Base-by-base conservation (phyloP, 1,140 invertebrate species). In the Trichonephila clavata region DNA sequence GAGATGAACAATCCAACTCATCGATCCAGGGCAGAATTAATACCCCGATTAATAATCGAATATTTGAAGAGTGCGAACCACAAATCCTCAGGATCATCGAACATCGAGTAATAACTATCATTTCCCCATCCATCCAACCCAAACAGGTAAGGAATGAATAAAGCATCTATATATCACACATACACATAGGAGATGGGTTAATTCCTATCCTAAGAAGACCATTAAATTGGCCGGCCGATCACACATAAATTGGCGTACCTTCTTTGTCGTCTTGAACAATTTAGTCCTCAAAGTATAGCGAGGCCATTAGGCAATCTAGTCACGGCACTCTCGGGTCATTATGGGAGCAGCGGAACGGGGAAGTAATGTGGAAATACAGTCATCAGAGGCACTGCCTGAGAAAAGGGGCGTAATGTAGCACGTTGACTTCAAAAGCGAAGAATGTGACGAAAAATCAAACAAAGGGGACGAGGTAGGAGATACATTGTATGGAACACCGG, bases 261-360 rank as follows among this genome's bases (percentile, higher is more conserved):
- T 50, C 83, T 84, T 60, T 60, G 83, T 60, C 83, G 83, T 59
- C 83, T 84, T 84, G 50, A 84, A 84, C 83, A 84, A 84, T 84
- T 84, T 84, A 84, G 83, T 84, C 57, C 57, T 60, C n/a, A 84
- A 84, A 84, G 83, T 84, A 59, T 59, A 50, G 57, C 83, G n/a
- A 60, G 83, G 27, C 83, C 83, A 84, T 84, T 84, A 84, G 83
- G 43, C 57, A 84, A 84, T 84, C 83, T 43, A 84, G 83, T 84
- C 83, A 84, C 83, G 83, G 83, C 57, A 84, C 83, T 84, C 57
- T 57, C 83, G 3, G 57, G 83, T 84, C 43, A 84, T 84, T 84
- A 84, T 32, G 21, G 43, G 81, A 60, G 57, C 83, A 13, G 50
- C 57, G 83, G 50, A 59, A 84, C 50, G 83, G 57, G 83, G 57